phyloP scores from a whole-genome alignment of 2,797 vertebrate species.

The Gymnothorax reevesii region DNA sequence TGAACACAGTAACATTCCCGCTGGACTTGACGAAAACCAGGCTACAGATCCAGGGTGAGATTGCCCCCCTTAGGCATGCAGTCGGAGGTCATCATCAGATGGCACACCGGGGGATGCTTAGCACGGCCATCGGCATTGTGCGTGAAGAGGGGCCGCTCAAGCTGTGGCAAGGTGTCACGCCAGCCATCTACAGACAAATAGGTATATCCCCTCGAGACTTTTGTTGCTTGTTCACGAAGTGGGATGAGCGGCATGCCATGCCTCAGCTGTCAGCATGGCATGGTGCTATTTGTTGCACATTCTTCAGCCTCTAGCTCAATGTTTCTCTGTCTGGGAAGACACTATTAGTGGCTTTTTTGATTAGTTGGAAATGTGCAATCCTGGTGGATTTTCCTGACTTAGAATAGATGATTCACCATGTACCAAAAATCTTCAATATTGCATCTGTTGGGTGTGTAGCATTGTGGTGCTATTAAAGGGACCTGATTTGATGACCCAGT shows the following conservation, averaged over 20 bases:
- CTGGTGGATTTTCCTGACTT: background rate
- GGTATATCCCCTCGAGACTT: conserved; percentile 56
- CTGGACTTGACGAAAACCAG: conserved; percentile 84
- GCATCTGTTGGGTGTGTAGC: background rate
- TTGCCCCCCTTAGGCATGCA: conserved; percentile 50
- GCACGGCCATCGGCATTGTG: conserved; percentile 72
- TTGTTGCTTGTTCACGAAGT: background rate
- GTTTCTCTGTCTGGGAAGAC: no score
- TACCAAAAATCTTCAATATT: background rate
- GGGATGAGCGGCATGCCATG: background rate
- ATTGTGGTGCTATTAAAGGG: background rate
- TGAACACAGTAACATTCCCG: conserved; percentile 78
- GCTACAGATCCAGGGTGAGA: conserved; percentile 83
- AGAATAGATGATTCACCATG: background rate
- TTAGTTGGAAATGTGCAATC: background rate
- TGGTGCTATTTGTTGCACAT: no score
- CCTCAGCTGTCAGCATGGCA: background rate
- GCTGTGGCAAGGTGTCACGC: conserved; percentile 82
- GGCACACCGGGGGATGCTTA: conserved; percentile 75
- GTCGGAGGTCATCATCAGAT: background rate
- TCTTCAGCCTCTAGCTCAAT: no score
- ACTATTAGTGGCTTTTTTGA: no score
- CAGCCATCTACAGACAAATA: conserved; percentile 82
- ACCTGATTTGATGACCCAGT: no score
- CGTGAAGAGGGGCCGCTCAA: conserved; percentile 77